Evolutionary conservation across 2,888 invertebrate species (phyloP).

Genomic region (Pheosia tremula): DNA sequence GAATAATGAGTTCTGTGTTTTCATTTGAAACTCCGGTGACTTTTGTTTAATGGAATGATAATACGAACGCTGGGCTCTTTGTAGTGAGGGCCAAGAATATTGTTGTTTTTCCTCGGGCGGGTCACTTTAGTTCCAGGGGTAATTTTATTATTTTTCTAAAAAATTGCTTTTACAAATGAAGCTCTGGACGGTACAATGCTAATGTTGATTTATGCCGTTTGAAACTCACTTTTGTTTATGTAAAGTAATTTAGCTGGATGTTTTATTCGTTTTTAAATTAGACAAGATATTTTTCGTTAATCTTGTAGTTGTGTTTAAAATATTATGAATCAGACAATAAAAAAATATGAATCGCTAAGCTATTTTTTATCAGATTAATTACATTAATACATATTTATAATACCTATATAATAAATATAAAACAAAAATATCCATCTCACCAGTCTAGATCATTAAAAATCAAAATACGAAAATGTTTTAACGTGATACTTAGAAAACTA

Average conservation of each 20-base stretch:
- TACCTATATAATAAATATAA: neutral
- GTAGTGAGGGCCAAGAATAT: slow-evolving; percentile 77
- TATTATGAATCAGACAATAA: too few species aligned
- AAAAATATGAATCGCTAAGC: too few species aligned
- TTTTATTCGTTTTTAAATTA: slow-evolving; percentile 39
- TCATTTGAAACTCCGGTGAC: slow-evolving; percentile 83
- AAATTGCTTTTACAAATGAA: slow-evolving; percentile 67
- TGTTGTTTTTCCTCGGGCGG: slow-evolving; percentile 78
- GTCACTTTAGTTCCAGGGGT: slow-evolving; percentile 79
- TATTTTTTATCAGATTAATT: too few species aligned
- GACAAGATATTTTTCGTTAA: slow-evolving; percentile 8
- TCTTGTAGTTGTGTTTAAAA: too few species aligned
- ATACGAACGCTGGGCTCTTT: slow-evolving; percentile 81
- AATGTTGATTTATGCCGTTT: slow-evolving; percentile 66
- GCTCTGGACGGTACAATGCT: slow-evolving; percentile 62
- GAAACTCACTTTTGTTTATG: slow-evolving; percentile 57
- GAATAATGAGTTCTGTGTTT: slow-evolving; percentile 83
- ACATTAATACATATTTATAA: too few species aligned
- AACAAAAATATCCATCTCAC: neutral
- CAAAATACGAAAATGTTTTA: slow-evolving; percentile 19
- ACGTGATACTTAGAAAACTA: slow-evolving; percentile 31
- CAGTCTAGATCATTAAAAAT: slow-evolving; percentile 17
- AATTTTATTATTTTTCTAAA: slow-evolving; percentile 76
- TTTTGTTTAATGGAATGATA: slow-evolving; percentile 85
- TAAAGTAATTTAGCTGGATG: slow-evolving; percentile 52